Evolutionary conservation across 2,797 vertebrate genomes (phyloP).

Genomic region (Tinamus major): DNA sequence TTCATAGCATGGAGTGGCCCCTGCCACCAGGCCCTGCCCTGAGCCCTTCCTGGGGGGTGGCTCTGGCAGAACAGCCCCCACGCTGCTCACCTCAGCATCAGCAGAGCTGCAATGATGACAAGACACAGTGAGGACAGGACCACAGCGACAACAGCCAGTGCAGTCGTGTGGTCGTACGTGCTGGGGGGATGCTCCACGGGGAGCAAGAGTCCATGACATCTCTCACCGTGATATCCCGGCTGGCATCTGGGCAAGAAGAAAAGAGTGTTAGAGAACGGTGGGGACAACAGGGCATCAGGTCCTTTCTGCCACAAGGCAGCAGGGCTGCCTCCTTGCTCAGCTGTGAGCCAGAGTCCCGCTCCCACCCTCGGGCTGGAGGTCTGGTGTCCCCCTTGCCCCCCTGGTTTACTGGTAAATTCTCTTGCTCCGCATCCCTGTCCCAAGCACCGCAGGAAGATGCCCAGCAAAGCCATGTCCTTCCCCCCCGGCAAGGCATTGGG

Average conservation of each 20-base stretch:
- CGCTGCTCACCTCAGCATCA: slow-evolving; percentile 89
- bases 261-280: not conserved
- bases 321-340: not conserved
- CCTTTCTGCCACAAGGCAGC: not conserved
- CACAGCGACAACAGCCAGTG: slow-evolving; percentile 92
- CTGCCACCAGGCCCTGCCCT: accelerated
- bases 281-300: not conserved
- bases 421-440: not conserved
- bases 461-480: not conserved
- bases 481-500: not conserved
- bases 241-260: slow-evolving; percentile 83
- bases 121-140: slow-evolving; percentile 94
- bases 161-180: slow-evolving; percentile 90
- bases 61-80: not conserved
- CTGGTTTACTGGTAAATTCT: not conserved
- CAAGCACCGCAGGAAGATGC: not conserved
- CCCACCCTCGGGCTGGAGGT: not conserved
- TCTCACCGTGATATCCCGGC: slow-evolving; percentile 87
- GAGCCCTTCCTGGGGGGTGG: accelerated
- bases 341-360: not conserved
- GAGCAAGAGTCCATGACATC: slow-evolving; percentile 88
- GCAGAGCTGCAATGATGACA: slow-evolving; percentile 89
- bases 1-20: not conserved
- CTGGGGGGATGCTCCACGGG: slow-evolving; percentile 80
- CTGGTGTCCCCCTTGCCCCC: not conserved